These are phyloP conservation scores for Synaphobranchus kaupii DNA, from an alignment of 2,797 vertebrate genomes.

Conservation along the genomic window DNA sequence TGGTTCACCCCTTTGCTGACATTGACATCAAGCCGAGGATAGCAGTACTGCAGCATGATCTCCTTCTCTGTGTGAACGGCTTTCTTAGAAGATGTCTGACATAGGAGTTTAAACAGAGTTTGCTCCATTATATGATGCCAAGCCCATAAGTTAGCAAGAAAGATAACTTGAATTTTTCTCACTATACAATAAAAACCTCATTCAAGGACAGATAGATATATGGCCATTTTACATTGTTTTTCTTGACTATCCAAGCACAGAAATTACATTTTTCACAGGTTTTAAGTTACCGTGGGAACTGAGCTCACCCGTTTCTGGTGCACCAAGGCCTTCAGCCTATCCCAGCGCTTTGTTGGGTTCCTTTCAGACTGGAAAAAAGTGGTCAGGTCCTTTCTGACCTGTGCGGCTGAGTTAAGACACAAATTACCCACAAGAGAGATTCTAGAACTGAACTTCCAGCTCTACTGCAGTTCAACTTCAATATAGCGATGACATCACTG, in stretches of 20 bases:
- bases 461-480: background rate
- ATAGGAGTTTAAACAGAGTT: conserved; percentile 13
- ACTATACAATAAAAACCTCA: background rate
- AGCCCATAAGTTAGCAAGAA: background rate
- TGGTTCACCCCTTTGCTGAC: conserved; percentile 96
- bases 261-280: background rate
- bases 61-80: conserved; percentile 76
- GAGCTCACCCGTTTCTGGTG: conserved; percentile 59
- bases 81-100: conserved; percentile 69
- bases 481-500: background rate
- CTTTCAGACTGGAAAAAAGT: conserved; percentile 62
- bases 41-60: conserved; percentile 96
- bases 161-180: background rate
- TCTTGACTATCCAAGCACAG: background rate
- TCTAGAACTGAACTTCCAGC: background rate
- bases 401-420: conserved; percentile 47
- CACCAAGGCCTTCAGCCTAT: conserved; percentile 49
- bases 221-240: background rate
- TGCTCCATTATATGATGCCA: background rate
- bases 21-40: conserved; percentile 91
- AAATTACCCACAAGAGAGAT: background rate
- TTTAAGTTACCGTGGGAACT: background rate
- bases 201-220: background rate
- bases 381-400: conserved; percentile 67
- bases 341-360: conserved; percentile 69